Percentiles rank a stretch among this genome's conserved stretches.
These are phyloP conservation scores for Phasianus colchicus DNA, from an alignment of 2,113 vertebrate species.

Conservation along the genomic window DNA sequence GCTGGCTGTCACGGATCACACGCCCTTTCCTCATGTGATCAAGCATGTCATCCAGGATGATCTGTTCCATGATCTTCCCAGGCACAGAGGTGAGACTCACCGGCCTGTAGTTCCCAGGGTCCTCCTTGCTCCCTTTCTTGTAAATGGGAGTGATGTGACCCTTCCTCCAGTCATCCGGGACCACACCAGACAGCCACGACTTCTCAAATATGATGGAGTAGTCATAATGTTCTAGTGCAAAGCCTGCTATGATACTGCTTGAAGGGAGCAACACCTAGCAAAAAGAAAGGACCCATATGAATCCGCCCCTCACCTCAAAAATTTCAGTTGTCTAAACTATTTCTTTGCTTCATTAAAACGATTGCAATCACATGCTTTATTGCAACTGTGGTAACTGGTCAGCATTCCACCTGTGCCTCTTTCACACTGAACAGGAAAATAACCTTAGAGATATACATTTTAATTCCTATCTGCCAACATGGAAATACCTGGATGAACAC, in stretches of 20 bases:
- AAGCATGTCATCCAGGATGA: too few relatives aligned
- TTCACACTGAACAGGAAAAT: not conserved
- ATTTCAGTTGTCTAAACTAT: not conserved
- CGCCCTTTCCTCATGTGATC: too few relatives aligned
- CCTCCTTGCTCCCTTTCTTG: too few relatives aligned
- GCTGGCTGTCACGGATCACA: too few relatives aligned
- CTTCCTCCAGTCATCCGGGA: too few relatives aligned
- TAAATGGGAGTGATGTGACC: too few relatives aligned
- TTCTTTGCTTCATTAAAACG: not conserved
- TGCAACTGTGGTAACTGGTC: not conserved
- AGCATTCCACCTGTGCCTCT: not conserved
- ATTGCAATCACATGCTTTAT: not conserved
- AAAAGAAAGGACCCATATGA: not conserved
- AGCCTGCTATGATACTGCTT: not conserved
- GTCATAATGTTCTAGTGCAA: not conserved
- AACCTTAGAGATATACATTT: conserved; percentile 2
- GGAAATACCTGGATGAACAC: conserved; percentile 1
- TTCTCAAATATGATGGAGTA: too few relatives aligned
- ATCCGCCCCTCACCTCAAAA: not conserved
- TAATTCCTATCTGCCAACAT: conserved; percentile 36
- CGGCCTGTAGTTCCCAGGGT: too few relatives aligned
- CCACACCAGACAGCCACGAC: too few relatives aligned
- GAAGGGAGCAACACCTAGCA: not conserved
- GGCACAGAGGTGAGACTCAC: too few relatives aligned
- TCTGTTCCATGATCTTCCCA: too few relatives aligned